Evolutionary conservation across 2,888 invertebrate species (phyloP), one percentile per base, ranked within the genome.

Genomic region (Bedellia somnulentella): DNA sequence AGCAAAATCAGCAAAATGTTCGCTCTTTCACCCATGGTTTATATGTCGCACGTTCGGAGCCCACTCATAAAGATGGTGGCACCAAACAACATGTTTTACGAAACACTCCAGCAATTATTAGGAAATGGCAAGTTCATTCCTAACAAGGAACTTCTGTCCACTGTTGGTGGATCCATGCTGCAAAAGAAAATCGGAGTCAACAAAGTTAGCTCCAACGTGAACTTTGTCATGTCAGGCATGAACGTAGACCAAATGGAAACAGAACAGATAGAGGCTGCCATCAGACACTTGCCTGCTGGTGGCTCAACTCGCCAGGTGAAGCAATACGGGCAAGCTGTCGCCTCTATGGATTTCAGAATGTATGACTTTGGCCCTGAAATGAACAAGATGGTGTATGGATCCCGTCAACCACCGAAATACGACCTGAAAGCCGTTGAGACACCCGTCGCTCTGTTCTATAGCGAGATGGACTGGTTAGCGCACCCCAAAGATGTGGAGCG

Each of bases 381-480:
- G 38, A 73, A 77, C 47, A 32, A 46, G 39, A 36, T 51, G 36
- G 55, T 64, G 18, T 78, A 78, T 42, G 73, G 68, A 3, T 44
- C 42, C 15, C 38, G 37, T 6, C 39, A 46, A 38, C 60, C 78
- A 1, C 67, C 71, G 0, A 54, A 49, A 23, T 78, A 67, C 50
- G 49, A 68, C 31, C 43, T 77, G 44, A 41, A 50, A 8, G 48
- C 56, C 22, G 71, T 78, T n/a, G 45, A 42, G 14, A 57, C 51
- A 1, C 77, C 79, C 1, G 67, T 76, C 12, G 49, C 49, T 2
- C 41, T 78, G 28, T 68, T 61, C 53, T 60, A 57, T 49, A 60
- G 64, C 33, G 56, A 59, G 10, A 81, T 83, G 27, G 90, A 90
- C 57, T 82, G 83, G 80, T 56, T 89, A 29, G 79, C 86, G 11